Evolutionary conservation across 2,888 invertebrate species (phyloP).

Genomic region (Sphinx pinastri): DNA sequence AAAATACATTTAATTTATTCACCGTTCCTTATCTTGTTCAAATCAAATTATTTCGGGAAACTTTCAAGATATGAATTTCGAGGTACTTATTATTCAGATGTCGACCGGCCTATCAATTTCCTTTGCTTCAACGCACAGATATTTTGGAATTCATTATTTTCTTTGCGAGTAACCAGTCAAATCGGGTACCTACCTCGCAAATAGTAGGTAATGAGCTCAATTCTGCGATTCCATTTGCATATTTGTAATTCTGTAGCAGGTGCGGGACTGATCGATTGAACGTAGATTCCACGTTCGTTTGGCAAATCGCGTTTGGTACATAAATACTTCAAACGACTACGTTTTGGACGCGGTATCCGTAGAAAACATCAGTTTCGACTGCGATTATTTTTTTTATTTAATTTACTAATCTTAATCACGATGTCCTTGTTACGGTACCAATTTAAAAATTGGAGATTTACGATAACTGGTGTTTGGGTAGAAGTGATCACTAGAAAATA

Average conservation of each 20-base stretch:
- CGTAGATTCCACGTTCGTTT: slow-evolving; percentile 10
- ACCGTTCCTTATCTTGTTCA: neutral
- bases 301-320: neutral
- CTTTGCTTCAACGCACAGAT: slow-evolving; percentile 21
- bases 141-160: slow-evolving; percentile 32
- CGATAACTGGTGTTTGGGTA: too few species aligned
- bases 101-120: slow-evolving; percentile 25
- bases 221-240: slow-evolving; percentile 31
- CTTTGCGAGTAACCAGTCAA: slow-evolving; percentile 35
- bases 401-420: neutral
- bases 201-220: slow-evolving; percentile 33
- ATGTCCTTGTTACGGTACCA: too few species aligned
- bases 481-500: too few species aligned
- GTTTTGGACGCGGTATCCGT: neutral
- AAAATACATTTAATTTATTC: slow-evolving; percentile 11
- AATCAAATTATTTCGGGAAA: slow-evolving; percentile 14
- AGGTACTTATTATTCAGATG: slow-evolving; percentile 25
- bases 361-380: neutral
- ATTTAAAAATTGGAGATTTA: too few species aligned
- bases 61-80: slow-evolving; percentile 4
- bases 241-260: slow-evolving; percentile 19
- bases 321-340: slow-evolving; percentile 9
- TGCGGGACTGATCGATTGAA: slow-evolving; percentile 16
- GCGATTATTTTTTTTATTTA: neutral
- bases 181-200: slow-evolving; percentile 33